Evolutionary conservation across 2,113 vertebrate genomes (phyloP), one percentile per base, ranked within the genome.

Genomic region (Dasyurus viverrinus): DNA sequence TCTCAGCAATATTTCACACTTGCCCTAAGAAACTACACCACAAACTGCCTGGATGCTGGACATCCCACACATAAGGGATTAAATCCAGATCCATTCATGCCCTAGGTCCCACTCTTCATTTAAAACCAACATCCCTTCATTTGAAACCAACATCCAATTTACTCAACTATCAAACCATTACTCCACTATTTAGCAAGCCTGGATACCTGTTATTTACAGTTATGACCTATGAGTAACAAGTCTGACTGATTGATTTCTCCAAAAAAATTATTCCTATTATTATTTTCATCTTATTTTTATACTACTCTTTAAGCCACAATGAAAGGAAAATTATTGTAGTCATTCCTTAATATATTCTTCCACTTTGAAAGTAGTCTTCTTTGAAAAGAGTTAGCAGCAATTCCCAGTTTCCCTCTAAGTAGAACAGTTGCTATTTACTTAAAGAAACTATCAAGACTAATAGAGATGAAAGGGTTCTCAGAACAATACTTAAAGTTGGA

Each of bases 331-430:
- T 57, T 95, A 2, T 50, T 94, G 36, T 92, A 92, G 46, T 91
- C 14, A 92, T 16, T 95, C 53, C 92, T 98, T 94, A 53, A 53
- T 90, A 89, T 91, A 94, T 90, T 94, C 60, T 96, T 92, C 54
- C 90, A 93, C 89, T 97, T 54, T 91, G 5, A 92, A 68, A 84
- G 93, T 0, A 93, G 57, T 97, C 94, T 96, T 95, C 92, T 95
- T 95, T 36, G 89, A 60, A 96, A 95, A 98, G 97, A 94, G 0
- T 5, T 42, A 93, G 26, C 30, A 95, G 89, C 89, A 96, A 89
- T 1, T 52, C 89, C 16, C 95, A 48, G 19, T 42, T 92, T 96
- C 46, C 53, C 98, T 96, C 95, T 97, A 92, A 0, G 5, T 60
- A 94, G 30, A 68, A 10, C 60, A 94, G 90, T 92, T 92, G 76